Percentiles rank a stretch among this genome's conserved stretches.
Conservation (phyloP, 1,140 invertebrate genomes). For the Hycleus cichorii region DNA sequence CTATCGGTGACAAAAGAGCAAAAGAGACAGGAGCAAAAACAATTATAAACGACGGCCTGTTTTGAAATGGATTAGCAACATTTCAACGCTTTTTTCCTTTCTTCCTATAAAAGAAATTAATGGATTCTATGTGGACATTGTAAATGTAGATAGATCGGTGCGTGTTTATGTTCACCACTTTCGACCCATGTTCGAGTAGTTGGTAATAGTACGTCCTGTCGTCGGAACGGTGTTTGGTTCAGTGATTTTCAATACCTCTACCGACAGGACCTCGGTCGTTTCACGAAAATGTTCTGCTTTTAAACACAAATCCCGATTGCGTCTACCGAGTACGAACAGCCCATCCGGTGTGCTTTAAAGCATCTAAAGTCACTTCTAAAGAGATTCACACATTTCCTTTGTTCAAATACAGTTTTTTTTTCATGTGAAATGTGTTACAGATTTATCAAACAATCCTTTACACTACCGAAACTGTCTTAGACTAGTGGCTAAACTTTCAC, state of each 20-base stretch:
- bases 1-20: too few relatives aligned
- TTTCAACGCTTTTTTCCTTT: too few relatives aligned
- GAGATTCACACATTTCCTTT: slow-evolving; percentile 6
- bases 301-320: slow-evolving; percentile 19
- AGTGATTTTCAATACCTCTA: slow-evolving; percentile 14
- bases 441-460: neutral
- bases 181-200: too few relatives aligned
- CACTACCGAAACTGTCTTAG: neutral
- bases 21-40: too few relatives aligned
- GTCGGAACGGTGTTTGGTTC: slow-evolving; percentile 16
- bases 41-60: too few relatives aligned
- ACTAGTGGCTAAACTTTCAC: neutral
- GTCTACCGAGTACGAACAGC: slow-evolving; percentile 6
- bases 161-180: too few relatives aligned
- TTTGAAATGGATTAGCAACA: too few relatives aligned
- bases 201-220: slow-evolving; percentile 18
- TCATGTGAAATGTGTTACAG: too few relatives aligned
- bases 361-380: slow-evolving; percentile 3
- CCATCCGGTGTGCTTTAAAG: slow-evolving; percentile 3
- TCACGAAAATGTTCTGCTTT: slow-evolving; percentile 14
- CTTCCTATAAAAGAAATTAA: too few relatives aligned
- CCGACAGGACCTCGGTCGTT: slow-evolving; percentile 13
- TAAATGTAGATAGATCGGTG: too few relatives aligned
- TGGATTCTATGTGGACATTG: too few relatives aligned
- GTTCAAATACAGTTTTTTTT: neutral